These are phyloP conservation scores for Sminthurinus signatus DNA, from an alignment of 1,140 invertebrate genomes.

Conservation along the genomic window DNA sequence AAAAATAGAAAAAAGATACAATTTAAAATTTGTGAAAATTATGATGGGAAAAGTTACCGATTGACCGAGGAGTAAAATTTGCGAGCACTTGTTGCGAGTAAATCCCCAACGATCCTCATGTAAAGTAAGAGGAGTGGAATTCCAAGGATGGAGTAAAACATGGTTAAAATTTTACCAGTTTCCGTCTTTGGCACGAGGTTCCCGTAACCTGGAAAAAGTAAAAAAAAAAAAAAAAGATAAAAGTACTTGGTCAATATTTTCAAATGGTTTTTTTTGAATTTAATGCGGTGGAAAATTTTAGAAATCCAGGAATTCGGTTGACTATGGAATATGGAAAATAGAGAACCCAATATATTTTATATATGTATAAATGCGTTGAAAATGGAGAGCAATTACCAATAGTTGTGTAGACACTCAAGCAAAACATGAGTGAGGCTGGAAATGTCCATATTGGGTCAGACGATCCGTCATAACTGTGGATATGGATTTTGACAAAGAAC, in stretches of 20 bases:
- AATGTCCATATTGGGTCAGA: conserved; percentile 49
- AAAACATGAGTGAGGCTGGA: conserved; percentile 55
- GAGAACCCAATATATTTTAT: no score
- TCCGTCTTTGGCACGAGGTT: conserved; percentile 50
- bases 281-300: no score
- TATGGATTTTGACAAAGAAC: no score
- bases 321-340: no score
- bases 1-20: no score
- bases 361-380: no score
- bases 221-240: no score
- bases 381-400: conserved; percentile 47
- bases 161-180: conserved; percentile 55
- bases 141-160: conserved; percentile 52
- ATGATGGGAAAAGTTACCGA: conserved; percentile 25
- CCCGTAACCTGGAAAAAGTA: conserved; percentile 29
- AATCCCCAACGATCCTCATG: conserved; percentile 45
- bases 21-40: no score
- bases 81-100: conserved; percentile 44
- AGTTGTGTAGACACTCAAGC: conserved; percentile 57
- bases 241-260: no score
- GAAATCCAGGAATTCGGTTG: no score
- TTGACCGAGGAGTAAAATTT: conserved; percentile 31
- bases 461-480: no score
- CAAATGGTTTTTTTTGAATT: no score
- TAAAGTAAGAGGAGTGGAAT: conserved; percentile 54